Percentiles rank a stretch among this genome's conserved stretches.
These are phyloP conservation scores for Chionis minor DNA, from an alignment of 2,113 vertebrate genomes.

Conservation along the genomic window DNA sequence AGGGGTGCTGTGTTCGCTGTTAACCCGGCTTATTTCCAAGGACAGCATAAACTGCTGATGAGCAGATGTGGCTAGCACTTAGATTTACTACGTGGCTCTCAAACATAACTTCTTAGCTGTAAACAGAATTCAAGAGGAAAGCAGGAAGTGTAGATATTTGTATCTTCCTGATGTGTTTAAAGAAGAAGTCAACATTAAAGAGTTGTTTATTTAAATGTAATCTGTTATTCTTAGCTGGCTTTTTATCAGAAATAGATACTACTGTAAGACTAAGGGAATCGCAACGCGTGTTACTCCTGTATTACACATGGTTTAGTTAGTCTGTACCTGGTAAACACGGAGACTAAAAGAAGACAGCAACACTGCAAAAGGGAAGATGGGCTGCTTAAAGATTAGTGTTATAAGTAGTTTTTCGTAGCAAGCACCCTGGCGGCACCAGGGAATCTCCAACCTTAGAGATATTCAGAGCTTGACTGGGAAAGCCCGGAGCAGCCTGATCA, in stretches of 20 bases:
- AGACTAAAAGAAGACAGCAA: not conserved
- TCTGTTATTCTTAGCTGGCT: not conserved
- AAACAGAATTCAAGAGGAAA: not conserved
- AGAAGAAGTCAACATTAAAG: not conserved
- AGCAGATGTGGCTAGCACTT: not conserved
- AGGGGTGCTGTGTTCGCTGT: not conserved
- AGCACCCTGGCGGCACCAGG: not conserved
- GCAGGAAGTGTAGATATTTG: not conserved
- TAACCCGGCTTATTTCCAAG: not conserved
- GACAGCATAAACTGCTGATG: not conserved
- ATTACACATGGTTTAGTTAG: not conserved
- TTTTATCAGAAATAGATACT: not conserved
- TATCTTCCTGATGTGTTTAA: not conserved
- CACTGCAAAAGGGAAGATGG: not conserved
- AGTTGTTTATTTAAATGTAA: not conserved
- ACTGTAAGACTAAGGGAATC: not conserved
- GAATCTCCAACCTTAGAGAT: not conserved
- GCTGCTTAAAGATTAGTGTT: not conserved
- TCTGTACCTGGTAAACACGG: not conserved
- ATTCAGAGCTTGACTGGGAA: not conserved
- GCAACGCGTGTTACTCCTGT: not conserved
- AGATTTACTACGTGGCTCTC: not conserved
- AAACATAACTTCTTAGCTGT: not conserved
- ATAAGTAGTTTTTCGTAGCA: not conserved
- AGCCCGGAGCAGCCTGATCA: not conserved